A percentile compares a stretch with the other conserved stretches of the same genome.
phyloP scores from a whole-genome alignment of 2,113 vertebrate species.

The Tachycineta bicolor region DNA sequence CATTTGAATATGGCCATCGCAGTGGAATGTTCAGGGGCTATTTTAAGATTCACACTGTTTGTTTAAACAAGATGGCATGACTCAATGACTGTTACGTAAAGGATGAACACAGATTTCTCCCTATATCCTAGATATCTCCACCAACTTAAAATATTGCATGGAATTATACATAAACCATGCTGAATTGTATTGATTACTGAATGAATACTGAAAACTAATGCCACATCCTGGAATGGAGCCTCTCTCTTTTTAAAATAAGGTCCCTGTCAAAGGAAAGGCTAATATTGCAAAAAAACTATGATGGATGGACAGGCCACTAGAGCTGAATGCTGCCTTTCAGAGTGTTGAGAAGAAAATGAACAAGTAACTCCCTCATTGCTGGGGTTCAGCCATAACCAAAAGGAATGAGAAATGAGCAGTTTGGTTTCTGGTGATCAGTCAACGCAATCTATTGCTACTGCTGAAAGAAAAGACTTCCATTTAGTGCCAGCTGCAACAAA shows the following conservation, averaged over 20 bases:
- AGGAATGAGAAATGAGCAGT: conserved; percentile 16
- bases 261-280: neutral
- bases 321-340: conserved; percentile 12
- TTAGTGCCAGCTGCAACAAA: conserved; percentile 16
- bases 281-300: neutral
- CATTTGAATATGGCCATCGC: conserved; percentile 33
- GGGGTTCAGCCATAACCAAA: neutral
- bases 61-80: conserved; percentile 47
- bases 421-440: conserved; percentile 5
- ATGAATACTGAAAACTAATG: neutral
- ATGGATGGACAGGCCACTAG: neutral
- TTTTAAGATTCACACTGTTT: conserved; percentile 62
- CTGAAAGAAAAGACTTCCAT: neutral
- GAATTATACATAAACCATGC: neutral
- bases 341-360: neutral
- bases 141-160: neutral
- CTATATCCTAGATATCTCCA: neutral
- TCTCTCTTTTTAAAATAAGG: neutral
- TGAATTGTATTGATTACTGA: neutral
- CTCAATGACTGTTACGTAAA: conserved; percentile 38
- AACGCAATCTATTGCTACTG: neutral
- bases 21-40: conserved; percentile 52
- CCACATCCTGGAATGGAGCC: neutral
- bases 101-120: conserved; percentile 21
- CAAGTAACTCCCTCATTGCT: neutral